Base-by-base conservation (phyloP, 2,888 invertebrate genomes). In the Drosophila borborema region DNA sequence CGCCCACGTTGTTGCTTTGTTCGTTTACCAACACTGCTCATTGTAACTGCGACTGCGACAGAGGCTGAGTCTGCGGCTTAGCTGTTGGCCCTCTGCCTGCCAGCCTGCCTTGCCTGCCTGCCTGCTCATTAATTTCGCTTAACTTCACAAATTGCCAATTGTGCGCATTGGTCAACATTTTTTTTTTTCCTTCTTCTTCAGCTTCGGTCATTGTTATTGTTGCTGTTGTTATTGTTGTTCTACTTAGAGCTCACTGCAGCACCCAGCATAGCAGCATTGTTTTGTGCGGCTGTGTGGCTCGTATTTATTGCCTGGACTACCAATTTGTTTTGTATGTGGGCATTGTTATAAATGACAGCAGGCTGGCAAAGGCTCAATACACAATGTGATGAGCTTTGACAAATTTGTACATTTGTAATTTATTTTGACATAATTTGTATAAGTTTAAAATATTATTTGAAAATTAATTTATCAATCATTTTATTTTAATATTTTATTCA, bases 71-170 rank as follows among this genome's bases (percentile, higher is more conserved):
- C 45, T 46, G 46, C 31, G 43, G 51, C 72, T 74, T 53, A 51
- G 64, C 60, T 56, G 46, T 12, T 28, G n/a, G 55, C 55, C n/a
- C 36, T 36, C 36, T 54, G 54, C 54, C 70, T 65, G 64, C 56
- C 70, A 65, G 54, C 54, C 70, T 65, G 64, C 56, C 70, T 69
- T 69, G 2, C 20, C 2, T 20, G 20, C 20, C 20, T 20, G 64
- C 56, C 70, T 65, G 74, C 86, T 86, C 90, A 86, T 89, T 90
- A 86, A 90, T 89, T 89, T 86, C 86, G 89, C 86, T 90, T 86
- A 86, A 88, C 89, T 89, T 90, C 89, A 90, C 90, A 90, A 90
- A 90, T 88, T 86, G 90, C 86, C 89, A 90, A 86, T 86, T 88
- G 86, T 88, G 86, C 89, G 80, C 85, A 85, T 89, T 85, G 85